Base-by-base conservation (phyloP, 2,113 vertebrate species). In the Chascanopsetta lugubris region DNA sequence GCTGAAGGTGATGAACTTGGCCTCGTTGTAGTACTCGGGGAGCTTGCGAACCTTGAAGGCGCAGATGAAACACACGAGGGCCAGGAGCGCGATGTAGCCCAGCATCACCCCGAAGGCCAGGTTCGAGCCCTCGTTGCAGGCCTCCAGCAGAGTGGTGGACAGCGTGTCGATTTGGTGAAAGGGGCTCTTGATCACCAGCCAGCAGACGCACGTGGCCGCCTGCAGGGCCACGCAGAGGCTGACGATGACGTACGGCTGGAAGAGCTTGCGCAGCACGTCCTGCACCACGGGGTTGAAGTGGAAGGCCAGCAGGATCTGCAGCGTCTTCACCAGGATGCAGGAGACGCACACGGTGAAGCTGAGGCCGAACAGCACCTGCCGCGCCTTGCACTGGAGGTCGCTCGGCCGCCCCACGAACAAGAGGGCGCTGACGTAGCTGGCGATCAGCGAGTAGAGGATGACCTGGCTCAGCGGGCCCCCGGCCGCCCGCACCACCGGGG, bases 1-100 rank as follows among this genome's bases (percentile, higher is more conserved):
- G 60, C 95, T 92, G 50, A 96, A 97, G 4, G 95, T 96, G 75
- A 95, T 95, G 85, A 96, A 96, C 86, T 94, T 95, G 1, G 95
- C 93, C 73, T 98, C 94, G 0, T 96, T 96, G 85, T 96, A 97
- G 70, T 94, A 93, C 67, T 95, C 92, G 11, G 95, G 95, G 26
- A 96, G 80, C 59, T 96, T 96, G 29, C 94, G 92, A 7, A 94
- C 94, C 88, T 93, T 94, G 79, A 94, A 98, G 13, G 95, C 95
- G 74, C 92, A 95, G 60, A 92, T 67, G 45, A 98, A 96, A 64
- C 96, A 96, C 48, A 94, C 48, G 1, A 95, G 88, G 1, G 94
- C 95, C 20, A 95, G 69, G 11, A 95, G 38, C 24, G 93, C 90
- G 0, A 94, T 93, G 34, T 96, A 96, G 50, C 91, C 91, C 29